Percentiles rank a stretch among this genome's conserved stretches.
Evolutionary conservation across 2,797 vertebrate genomes (phyloP).

Genomic region (Geotrypetes seraphini): DNA sequence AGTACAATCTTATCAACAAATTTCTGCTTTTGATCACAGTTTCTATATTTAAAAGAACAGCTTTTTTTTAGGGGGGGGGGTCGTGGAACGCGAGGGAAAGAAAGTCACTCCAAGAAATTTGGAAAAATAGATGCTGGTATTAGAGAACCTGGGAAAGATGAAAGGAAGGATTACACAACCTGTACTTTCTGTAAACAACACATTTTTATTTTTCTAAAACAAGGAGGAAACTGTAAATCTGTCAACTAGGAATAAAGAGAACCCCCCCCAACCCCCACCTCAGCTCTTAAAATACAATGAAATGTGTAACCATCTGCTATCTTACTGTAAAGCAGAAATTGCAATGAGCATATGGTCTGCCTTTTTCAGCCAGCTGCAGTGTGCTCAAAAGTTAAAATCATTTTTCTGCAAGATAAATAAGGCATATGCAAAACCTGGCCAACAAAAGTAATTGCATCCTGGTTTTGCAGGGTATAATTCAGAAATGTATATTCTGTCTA

Average conservation of each 20-base stretch:
- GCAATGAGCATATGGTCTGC: conserved; percentile 64
- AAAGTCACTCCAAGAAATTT: no score
- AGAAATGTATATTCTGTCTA: conserved; percentile 28
- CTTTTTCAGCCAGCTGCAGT: conserved; percentile 61
- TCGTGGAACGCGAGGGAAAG: no score
- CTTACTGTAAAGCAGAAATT: conserved; percentile 53
- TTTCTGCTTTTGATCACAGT: no score
- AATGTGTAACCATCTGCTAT: conserved; percentile 63
- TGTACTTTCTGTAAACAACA: no score
- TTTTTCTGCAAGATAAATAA: conserved; percentile 56
- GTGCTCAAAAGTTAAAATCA: conserved; percentile 71
- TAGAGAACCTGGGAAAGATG: no score
- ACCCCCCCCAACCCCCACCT: conserved; percentile 21
- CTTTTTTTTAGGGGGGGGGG: no score
- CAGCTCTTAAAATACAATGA: conserved; percentile 61
- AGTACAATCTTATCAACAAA: no score
- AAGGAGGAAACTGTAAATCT: conserved; percentile 30
- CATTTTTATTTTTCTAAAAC: conserved; percentile 23
- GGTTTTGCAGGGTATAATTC: conserved; percentile 27
- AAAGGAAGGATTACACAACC: no score
- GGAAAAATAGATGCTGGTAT: no score
- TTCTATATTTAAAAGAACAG: no score
- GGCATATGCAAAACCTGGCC: conserved; percentile 56
- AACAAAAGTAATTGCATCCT: conserved; percentile 42
- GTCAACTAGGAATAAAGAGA: conserved; percentile 30